Evolutionary conservation across 2,888 invertebrate species (phyloP).

Genomic region (Brachypterus glaber): DNA sequence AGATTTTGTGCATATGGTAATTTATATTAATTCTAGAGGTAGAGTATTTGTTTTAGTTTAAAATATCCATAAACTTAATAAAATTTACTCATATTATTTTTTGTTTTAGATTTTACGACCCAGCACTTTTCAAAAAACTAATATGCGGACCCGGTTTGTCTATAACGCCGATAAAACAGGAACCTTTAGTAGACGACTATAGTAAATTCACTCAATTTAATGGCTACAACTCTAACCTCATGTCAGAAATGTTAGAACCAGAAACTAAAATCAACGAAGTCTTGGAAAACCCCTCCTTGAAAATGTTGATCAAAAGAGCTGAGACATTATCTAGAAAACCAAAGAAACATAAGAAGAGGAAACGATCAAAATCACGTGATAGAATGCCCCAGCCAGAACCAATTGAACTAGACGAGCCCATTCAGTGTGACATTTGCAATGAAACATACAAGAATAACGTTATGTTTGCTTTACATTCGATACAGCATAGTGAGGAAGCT

Average conservation of each 20-base stretch:
- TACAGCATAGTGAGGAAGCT: conserved; percentile 29
- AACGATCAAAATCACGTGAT: conserved; percentile 15
- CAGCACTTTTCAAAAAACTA: conserved; percentile 25
- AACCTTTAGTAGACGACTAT: conserved; percentile 4
- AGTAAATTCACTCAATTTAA: not conserved
- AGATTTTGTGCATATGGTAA: too few relatives aligned
- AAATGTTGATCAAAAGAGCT: conserved; percentile 31
- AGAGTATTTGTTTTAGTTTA: too few relatives aligned
- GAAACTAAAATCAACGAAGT: conserved; percentile 12
- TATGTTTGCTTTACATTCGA: conserved; percentile 31
- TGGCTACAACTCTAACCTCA: not conserved
- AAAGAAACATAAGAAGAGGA: conserved; percentile 18
- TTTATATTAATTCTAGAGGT: too few relatives aligned
- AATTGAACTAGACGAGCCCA: conserved; percentile 32
- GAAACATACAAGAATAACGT: conserved; percentile 42
- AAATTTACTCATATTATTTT: not conserved
- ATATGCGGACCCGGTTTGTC: conserved; percentile 25
- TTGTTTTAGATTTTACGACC: conserved; percentile 27
- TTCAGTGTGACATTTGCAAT: conserved; percentile 47
- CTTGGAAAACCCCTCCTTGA: conserved; percentile 29
- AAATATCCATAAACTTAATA: too few relatives aligned
- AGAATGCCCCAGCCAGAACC: conserved; percentile 23
- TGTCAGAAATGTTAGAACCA: conserved; percentile 4
- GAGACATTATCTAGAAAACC: conserved; percentile 8
- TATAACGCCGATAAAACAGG: conserved; percentile 24